Base-by-base conservation (phyloP, 2,888 invertebrate genomes). In the Drosophila merina region DNA sequence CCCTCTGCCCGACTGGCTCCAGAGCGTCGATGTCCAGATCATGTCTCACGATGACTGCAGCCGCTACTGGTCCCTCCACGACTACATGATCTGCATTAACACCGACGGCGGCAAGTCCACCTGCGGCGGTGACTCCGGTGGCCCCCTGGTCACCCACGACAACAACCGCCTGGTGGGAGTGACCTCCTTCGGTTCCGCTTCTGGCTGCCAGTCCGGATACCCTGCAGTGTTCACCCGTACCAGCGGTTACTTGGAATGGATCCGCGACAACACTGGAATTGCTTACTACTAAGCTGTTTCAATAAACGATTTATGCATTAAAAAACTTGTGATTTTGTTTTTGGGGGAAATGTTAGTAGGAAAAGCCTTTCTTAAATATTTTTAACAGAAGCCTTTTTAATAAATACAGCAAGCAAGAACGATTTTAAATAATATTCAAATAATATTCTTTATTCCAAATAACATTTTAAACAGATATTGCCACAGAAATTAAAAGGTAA, bases 111-210 rank as follows among this genome's bases (percentile, higher is more conserved):
- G 67, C 40, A 90, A 78, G 56, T 89, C 91, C 33, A 90, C 90
- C 51, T 93, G 92, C 79, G 86, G 74, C 26, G 92, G 92, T 8
- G 92, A 92, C 75, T 91, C 91, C 45, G 92, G 92, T 14, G 92
- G 92, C 25, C 92, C 92, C n/a, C 72, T 92, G 64, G 84, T 88
- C 2, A 63, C 77, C 2, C 67, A 83, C 14, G 75, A 76, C 3
- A 72, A 71, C 20, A 75, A 58, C 56, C 64, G 58, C 7, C 48
- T 88, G 10, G 60, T 89, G 30, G 88, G 88, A 28, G 74, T 88
- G 20, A 80, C 77, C 5, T 86, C 88, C 14, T 88, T 86, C 30
- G 88, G 81, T 10, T 84, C 88, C 50, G 67, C 78, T 31, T 48
- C 63, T 2, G 77, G 76, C 20, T 84, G 83, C 64, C 68, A 76